A percentile compares a stretch with the other conserved stretches of the same genome.
phyloP scores from a whole-genome alignment of 2,888 invertebrate genomes.

The Ornithoptera alexandrae region DNA sequence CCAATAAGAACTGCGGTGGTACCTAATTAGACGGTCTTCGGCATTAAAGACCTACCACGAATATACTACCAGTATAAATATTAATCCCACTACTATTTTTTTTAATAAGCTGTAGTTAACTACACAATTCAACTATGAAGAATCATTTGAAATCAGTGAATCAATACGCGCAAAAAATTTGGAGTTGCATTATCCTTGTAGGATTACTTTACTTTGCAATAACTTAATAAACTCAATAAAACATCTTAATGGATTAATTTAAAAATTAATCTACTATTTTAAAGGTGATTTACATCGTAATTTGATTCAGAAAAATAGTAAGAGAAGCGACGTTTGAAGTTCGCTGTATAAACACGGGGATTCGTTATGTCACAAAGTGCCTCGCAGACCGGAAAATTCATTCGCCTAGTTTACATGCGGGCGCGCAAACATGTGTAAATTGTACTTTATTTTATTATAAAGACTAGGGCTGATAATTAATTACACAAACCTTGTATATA shows the following conservation, averaged over 20 bases:
- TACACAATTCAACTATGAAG: too few species aligned
- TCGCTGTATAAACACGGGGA: slow-evolving; percentile 44
- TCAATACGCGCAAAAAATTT: too few species aligned
- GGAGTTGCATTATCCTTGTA: too few species aligned
- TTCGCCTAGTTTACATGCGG: slow-evolving; percentile 70
- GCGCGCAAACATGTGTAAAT: slow-evolving; percentile 51
- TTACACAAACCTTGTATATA: background rate
- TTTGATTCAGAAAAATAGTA: slow-evolving; percentile 41
- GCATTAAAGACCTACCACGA: too few species aligned
- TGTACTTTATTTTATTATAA: slow-evolving; percentile 35
- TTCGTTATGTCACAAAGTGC: slow-evolving; percentile 56
- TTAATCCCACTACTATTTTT: too few species aligned
- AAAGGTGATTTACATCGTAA: background rate
- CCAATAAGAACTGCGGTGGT: too few species aligned
- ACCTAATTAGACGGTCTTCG: too few species aligned
- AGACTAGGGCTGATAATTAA: slow-evolving; percentile 22
- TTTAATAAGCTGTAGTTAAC: too few species aligned
- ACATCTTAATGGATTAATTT: background rate
- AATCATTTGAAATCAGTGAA: too few species aligned
- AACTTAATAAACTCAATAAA: background rate
- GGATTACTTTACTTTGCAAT: too few species aligned
- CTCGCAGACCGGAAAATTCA: slow-evolving; percentile 71
- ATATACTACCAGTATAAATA: too few species aligned
- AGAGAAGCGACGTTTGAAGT: slow-evolving; percentile 57
- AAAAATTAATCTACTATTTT: background rate